Evolutionary conservation across 2,797 vertebrate genomes (phyloP).

Genomic region (Rhyacichthys aspro): DNA sequence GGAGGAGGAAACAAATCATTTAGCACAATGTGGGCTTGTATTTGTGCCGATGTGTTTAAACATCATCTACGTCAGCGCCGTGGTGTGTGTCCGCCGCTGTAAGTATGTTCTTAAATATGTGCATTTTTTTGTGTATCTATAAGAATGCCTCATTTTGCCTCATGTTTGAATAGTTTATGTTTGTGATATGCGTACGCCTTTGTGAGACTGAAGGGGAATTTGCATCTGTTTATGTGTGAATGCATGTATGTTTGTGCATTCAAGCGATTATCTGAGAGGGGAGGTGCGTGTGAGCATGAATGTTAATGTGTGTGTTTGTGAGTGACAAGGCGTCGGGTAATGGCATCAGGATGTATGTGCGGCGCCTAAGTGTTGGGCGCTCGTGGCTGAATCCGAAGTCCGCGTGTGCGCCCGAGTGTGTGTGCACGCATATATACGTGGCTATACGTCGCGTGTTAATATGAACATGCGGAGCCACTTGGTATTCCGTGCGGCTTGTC

Average conservation of each 20-base stretch:
- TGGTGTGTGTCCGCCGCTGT: constrained; percentile 25
- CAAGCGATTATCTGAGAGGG: constrained; percentile 67
- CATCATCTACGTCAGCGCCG: constrained; percentile 25
- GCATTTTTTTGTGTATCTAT: constrained; percentile 38
- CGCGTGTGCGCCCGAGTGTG: neutral
- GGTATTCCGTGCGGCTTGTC: constrained; percentile 63
- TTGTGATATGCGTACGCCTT: constrained; percentile 53
- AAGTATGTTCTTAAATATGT: constrained; percentile 43
- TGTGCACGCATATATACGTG: constrained; percentile 16
- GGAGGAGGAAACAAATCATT: constrained; percentile 72
- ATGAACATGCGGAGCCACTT: constrained; percentile 68
- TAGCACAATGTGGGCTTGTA: constrained; percentile 57
- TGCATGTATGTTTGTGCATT: constrained; percentile 68
- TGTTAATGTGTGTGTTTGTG: constrained; percentile 71
- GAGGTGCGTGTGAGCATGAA: constrained; percentile 63
- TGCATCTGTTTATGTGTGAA: constrained; percentile 70
- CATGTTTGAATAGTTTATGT: constrained; percentile 60
- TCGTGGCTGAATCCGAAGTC: constrained; percentile 16
- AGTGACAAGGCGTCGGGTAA: constrained; percentile 63
- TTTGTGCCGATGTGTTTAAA: constrained; percentile 48
- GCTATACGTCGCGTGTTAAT: constrained; percentile 52
- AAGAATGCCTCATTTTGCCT: constrained; percentile 40
- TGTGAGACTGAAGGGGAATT: constrained; percentile 64
- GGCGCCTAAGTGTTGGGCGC: constrained; percentile 24
- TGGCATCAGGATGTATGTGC: constrained; percentile 53